These are phyloP conservation scores for Enteromius trimaculatus DNA, from an alignment of 2,797 vertebrate genomes.

Conservation along the genomic window DNA sequence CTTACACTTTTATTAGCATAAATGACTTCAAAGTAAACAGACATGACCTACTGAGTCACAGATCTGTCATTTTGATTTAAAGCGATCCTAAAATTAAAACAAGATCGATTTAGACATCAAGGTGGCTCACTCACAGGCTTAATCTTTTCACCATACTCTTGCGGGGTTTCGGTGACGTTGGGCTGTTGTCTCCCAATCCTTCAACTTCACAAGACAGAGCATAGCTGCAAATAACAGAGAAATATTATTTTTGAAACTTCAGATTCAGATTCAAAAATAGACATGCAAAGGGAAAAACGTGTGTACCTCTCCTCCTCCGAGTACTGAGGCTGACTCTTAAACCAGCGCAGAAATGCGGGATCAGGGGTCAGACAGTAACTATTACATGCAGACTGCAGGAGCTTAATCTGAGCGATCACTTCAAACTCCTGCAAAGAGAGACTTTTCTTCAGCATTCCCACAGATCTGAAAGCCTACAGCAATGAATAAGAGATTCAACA, in stretches of 20 bases:
- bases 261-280: background rate
- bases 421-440: constrained; percentile 87
- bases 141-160: constrained; percentile 97
- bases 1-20: background rate
- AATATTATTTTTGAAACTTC: background rate
- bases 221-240: constrained; percentile 77
- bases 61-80: background rate
- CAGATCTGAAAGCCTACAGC: too few relatives aligned
- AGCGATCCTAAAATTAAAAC: background rate
- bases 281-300: background rate
- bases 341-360: constrained; percentile 88
- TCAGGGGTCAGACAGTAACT: constrained; percentile 89
- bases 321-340: constrained; percentile 82
- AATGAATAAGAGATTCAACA: constrained; percentile 8
- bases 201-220: constrained; percentile 88
- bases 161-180: constrained; percentile 86
- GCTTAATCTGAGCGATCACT: constrained; percentile 94
- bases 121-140: constrained; percentile 87
- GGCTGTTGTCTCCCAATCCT: constrained; percentile 82
- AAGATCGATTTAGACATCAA: background rate
- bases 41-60: background rate
- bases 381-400: constrained; percentile 94
- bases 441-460: background rate
- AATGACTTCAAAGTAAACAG: background rate
- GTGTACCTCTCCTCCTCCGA: constrained; percentile 90